These are phyloP conservation scores for Phaethornis superciliosus DNA, from an alignment of 2,113 vertebrate genomes.

Conservation along the genomic window DNA sequence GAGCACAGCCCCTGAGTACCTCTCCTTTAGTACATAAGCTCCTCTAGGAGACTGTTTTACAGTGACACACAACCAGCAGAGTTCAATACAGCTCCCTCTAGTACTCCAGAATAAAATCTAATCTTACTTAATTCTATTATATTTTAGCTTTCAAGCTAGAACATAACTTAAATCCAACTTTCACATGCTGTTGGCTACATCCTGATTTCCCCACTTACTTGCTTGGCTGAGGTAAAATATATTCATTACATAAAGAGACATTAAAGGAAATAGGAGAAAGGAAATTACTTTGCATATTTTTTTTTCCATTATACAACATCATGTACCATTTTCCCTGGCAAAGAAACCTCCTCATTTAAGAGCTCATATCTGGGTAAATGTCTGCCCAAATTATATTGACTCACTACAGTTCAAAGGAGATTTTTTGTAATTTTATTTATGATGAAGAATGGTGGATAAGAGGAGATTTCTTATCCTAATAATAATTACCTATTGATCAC, in stretches of 20 bases:
- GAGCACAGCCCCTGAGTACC: background rate
- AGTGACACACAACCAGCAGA: background rate
- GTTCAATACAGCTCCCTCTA: background rate
- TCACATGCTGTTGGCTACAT: background rate
- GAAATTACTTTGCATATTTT: background rate
- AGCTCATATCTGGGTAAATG: background rate
- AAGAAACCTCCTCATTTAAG: background rate
- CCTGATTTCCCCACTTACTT: background rate
- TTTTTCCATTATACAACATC: background rate
- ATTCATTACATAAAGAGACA: background rate
- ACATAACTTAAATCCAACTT: background rate
- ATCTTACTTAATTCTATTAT: too few relatives aligned
- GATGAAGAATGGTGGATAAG: background rate
- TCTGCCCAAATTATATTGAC: background rate
- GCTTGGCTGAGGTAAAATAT: background rate
- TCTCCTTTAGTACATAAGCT: background rate
- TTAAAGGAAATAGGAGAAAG: background rate
- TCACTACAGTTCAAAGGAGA: background rate
- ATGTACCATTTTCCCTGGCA: background rate
- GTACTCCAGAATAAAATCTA: background rate
- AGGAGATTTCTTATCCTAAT: fast-evolving
- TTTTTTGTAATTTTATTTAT: background rate
- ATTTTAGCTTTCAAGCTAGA: background rate
- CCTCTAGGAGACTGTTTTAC: background rate
- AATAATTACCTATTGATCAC: background rate